Percentiles rank a stretch among this genome's conserved stretches.
phyloP scores from a whole-genome alignment of 2,113 vertebrate genomes.

The Pomatostomus ruficeps region DNA sequence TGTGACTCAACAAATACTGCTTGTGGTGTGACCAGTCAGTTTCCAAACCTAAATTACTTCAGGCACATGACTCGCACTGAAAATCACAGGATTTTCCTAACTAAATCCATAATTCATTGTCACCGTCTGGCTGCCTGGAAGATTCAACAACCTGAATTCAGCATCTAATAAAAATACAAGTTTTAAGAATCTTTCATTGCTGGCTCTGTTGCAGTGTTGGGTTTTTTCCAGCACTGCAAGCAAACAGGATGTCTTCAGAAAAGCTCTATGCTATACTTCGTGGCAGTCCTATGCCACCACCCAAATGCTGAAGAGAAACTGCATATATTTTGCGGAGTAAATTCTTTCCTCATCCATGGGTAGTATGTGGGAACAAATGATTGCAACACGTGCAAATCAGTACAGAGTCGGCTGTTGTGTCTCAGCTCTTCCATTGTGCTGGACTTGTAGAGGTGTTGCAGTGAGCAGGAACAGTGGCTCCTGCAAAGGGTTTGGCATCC shows the following conservation, averaged over 20 bases:
- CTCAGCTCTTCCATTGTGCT: neutral
- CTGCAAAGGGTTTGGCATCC: neutral
- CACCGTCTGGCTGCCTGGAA: neutral
- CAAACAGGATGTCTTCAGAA: neutral
- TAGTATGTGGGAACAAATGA: neutral
- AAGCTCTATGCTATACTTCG: accelerated
- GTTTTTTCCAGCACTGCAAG: neutral
- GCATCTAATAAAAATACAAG: neutral
- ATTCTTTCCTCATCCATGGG: neutral
- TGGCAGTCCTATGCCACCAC: neutral
- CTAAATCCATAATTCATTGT: neutral
- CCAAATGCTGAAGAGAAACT: neutral
- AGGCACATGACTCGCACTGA: neutral
- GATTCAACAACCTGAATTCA: neutral
- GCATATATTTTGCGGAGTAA: neutral
- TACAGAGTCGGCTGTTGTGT: neutral
- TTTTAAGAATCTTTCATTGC: neutral
- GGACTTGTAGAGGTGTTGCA: neutral
- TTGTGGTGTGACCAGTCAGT: neutral
- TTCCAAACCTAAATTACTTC: neutral
- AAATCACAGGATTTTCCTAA: neutral
- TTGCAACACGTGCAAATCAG: neutral
- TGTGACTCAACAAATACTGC: neutral
- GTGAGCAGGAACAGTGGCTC: neutral
- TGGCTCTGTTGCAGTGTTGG: neutral